Conservation (phyloP, 2,113 vertebrate genomes). For the Macroglossus sobrinus region DNA sequence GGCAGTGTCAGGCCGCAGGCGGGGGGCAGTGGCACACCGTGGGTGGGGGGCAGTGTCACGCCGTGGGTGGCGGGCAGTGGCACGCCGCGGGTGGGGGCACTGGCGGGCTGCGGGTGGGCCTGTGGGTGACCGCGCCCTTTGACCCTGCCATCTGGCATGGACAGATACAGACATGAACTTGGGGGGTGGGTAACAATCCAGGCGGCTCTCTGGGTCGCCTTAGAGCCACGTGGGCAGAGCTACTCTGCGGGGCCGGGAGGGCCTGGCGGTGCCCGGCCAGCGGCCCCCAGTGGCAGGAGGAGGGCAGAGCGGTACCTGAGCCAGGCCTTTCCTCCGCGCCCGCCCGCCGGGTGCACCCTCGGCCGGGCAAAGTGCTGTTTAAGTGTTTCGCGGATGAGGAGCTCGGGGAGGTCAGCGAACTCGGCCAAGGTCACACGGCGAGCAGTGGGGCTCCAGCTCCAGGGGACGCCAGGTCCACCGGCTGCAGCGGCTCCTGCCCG, state of each 20-base stretch:
- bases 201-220: background rate
- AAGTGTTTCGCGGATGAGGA: accelerated
- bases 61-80: too few species aligned
- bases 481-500: background rate
- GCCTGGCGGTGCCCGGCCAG: background rate
- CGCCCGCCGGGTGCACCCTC: background rate
- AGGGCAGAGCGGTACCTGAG: too few species aligned
- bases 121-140: background rate
- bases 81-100: too few species aligned
- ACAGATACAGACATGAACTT: background rate
- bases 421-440: constrained; percentile 57
- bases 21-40: too few species aligned
- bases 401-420: background rate
- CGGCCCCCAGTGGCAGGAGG: background rate
- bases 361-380: background rate
- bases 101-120: background rate
- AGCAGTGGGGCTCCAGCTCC: background rate
- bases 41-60: too few species aligned
- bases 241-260: background rate
- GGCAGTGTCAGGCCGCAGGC: too few species aligned
- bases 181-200: background rate
- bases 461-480: accelerated
- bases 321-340: background rate
- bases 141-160: background rate
- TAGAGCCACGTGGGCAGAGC: background rate